Base-by-base conservation (phyloP, 2,797 vertebrate species). In the Enteromius radiatus region DNA sequence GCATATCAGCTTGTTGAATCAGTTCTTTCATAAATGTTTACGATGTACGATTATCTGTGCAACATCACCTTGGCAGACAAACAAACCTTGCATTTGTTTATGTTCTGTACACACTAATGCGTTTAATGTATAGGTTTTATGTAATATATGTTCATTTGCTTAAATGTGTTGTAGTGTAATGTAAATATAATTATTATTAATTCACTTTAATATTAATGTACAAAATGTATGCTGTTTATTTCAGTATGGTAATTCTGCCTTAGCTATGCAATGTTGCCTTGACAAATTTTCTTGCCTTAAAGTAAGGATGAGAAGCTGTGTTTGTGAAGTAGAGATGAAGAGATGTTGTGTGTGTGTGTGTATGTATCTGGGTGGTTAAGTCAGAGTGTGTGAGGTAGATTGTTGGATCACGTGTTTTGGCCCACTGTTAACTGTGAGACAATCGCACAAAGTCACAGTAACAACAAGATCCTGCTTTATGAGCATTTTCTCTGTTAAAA, bases 201-300 rank as follows among this genome's bases (percentile, higher is more conserved):
- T 75, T 54, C 26, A 61, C 31, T 85, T 81, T 73, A 73, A 71
- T 49, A 61, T 28, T 43, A 71, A 86, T 85, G 85, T 85, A 87
- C 87, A 87, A 87, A 84, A 86, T 79, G 83, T 84, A 86, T 86
- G 87, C 89, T 92, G 71, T 86, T 91, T 89, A 85, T 89, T 90
- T 89, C 88, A 83, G 83, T 88, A 54, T 68, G 90, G 89, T 87
- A 88, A 88, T 87, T 91, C 85, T 91, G 93, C 93, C 92, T 94
- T 94, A 93, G 93, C 94, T 95, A 95, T 96, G 95, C 94, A 96
- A 94, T 90, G 90, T 84, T 94, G 95, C 94, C 95, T 95, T 95
- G 92, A 94, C 81, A 85, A 91, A 91, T 94, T 90, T 89, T 91
- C 90, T 92, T 94, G 94, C 94, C 95, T 95, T 95, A 95, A 93